Evolutionary conservation across 2,113 vertebrate genomes (phyloP).

Genomic region (Saguinus imperator): DNA sequence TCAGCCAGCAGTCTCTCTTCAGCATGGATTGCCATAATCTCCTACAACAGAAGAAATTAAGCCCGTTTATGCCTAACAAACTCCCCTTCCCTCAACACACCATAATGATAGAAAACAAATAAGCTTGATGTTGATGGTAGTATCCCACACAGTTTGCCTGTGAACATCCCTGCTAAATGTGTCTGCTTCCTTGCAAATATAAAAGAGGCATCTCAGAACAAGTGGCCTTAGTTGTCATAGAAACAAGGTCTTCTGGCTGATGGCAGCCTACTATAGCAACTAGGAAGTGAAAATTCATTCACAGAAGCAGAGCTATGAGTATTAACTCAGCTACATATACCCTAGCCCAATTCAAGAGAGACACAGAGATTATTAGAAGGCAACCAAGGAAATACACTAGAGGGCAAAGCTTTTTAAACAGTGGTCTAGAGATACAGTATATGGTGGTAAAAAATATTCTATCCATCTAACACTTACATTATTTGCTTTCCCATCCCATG

Average conservation of each 20-base stretch:
- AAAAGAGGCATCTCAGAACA: background rate
- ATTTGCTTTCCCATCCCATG: background rate
- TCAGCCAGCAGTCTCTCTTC: background rate
- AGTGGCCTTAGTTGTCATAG: constrained; percentile 19
- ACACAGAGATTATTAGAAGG: background rate
- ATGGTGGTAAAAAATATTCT: background rate
- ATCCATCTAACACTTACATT: background rate
- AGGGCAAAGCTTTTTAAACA: background rate
- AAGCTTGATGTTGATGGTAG: background rate
- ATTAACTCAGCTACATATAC: background rate
- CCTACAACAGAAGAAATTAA: constrained; percentile 32
- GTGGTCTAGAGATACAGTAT: background rate
- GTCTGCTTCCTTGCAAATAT: background rate
- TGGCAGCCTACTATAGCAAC: background rate
- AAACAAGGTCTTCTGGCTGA: background rate
- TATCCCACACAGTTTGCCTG: background rate
- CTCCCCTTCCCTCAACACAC: background rate
- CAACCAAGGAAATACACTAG: background rate
- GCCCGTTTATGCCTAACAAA: background rate
- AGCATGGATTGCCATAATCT: background rate
- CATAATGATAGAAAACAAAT: background rate
- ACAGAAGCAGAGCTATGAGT: background rate
- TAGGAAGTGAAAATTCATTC: constrained; percentile 48
- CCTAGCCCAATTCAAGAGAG: background rate
- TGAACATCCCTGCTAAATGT: constrained; percentile 14